Evolutionary conservation across 2,113 vertebrate genomes (phyloP).

Genomic region (Rousettus leschenaultii): DNA sequence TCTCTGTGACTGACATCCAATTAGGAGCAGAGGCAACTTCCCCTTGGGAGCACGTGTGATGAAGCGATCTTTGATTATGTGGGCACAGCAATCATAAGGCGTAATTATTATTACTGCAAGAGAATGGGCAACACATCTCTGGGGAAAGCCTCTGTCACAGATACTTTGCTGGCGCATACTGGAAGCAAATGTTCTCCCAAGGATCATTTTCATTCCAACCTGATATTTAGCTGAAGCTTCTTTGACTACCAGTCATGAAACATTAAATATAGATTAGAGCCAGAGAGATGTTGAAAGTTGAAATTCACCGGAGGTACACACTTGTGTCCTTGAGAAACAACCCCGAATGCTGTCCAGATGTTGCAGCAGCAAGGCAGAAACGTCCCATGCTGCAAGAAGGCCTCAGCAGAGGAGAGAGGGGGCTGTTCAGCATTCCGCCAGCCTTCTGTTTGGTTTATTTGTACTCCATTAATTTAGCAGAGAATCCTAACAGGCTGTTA

Average conservation of each 20-base stretch:
- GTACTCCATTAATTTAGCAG: slow-evolving; percentile 80
- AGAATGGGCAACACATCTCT: slow-evolving; percentile 84
- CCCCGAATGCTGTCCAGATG: slow-evolving; percentile 86
- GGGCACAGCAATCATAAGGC: slow-evolving; percentile 86
- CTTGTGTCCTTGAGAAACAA: slow-evolving; percentile 83
- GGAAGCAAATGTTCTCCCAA: slow-evolving; percentile 83
- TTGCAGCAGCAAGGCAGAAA: slow-evolving; percentile 79
- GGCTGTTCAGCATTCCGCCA: slow-evolving; percentile 81
- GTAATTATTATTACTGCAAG: slow-evolving; percentile 88
- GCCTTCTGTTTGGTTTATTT: slow-evolving; percentile 83
- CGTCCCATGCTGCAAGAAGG: slow-evolving; percentile 79
- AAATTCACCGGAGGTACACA: slow-evolving; percentile 85
- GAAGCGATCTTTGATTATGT: slow-evolving; percentile 88
- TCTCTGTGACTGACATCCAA: slow-evolving; percentile 85
- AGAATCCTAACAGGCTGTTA: slow-evolving; percentile 81
- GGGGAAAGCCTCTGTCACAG: slow-evolving; percentile 82
- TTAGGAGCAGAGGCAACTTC: slow-evolving; percentile 78
- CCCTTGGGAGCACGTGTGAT: slow-evolving; percentile 80
- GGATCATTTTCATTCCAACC: slow-evolving; percentile 87
- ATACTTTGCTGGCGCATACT: slow-evolving; percentile 76
- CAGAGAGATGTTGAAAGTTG: slow-evolving; percentile 87
- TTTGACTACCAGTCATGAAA: slow-evolving; percentile 87
- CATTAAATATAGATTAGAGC: slow-evolving; percentile 90
- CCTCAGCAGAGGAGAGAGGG: slow-evolving; percentile 80
- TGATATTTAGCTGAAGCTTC: slow-evolving; percentile 86